Evolutionary conservation across 2,113 vertebrate species (phyloP), one percentile per base, ranked within the genome.

Genomic region (Takifugu flavidus): DNA sequence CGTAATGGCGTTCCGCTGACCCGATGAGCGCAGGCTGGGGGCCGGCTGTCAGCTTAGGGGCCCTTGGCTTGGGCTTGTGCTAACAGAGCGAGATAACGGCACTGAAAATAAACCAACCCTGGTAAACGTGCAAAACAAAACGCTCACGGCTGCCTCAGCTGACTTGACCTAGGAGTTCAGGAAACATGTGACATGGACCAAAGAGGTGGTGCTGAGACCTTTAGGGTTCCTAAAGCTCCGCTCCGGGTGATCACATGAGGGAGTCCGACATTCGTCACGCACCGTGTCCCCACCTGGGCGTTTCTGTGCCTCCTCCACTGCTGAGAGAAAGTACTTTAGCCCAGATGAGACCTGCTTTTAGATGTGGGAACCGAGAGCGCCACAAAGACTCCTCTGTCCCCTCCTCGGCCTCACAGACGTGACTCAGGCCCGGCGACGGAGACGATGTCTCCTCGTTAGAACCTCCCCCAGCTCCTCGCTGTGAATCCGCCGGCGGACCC

Each of bases 361-460:
- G 25, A 67, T 59, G 80, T 76, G 54, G 43, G 54, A 76, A 53
- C 31, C 5, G 43, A 27, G 54, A 59, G 68, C 3, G 51, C 51
- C 63, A 85, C 82, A 85, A 83, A 74, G 74, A n/a, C 69, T 65
- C 51, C 65, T 86, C 79, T 86, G 82, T 87, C 67, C 53, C 34
- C 66, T 65, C 53, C 4, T 62, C 61, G 29, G 25, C 51, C 53
- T 61, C 46, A 78, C 78, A 87, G 86, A 84, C 81, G 73, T 87
- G 83, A 87, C 71, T 82, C 81, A 81, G 76, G 78, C 78, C 47
- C 54, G 72, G 74, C 39, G 53, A 75, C 56, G 62, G 43, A 70
- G 71, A 72, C 67, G 75, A 74, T 60, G 75, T 82, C 74, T 85
- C 64, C 26, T 15, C 70, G 54, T 61, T 60, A 67, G 53, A 54